Conservation (phyloP, 2,113 vertebrate species). For the Serilophus lunatus region DNA sequence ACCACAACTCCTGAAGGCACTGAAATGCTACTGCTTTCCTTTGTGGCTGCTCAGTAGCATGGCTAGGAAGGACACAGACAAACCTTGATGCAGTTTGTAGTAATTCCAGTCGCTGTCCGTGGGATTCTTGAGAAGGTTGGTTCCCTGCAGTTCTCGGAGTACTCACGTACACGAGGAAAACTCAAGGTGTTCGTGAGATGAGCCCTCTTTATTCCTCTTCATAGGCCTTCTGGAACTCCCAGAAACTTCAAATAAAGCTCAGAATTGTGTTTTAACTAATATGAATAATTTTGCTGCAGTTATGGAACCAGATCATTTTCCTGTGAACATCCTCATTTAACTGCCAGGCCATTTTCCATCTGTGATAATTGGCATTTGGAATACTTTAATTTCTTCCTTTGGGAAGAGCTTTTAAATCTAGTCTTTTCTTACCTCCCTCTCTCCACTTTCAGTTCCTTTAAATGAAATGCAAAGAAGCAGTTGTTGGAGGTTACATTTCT, state of each 20-base stretch:
- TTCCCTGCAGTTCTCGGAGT: neutral
- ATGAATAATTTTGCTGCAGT: neutral
- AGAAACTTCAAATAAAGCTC: neutral
- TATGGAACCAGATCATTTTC: neutral
- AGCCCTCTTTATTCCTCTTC: neutral
- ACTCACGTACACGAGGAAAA: neutral
- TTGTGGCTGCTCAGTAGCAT: neutral
- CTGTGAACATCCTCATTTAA: neutral
- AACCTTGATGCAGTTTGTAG: neutral
- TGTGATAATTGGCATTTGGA: slow-evolving; percentile 13
- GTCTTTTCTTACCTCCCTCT: neutral
- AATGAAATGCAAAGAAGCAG: neutral
- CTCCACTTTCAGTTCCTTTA: neutral
- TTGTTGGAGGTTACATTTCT: neutral
- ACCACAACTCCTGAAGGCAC: neutral
- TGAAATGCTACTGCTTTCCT: neutral
- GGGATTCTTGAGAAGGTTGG: neutral
- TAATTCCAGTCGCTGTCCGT: rapidly evolving
- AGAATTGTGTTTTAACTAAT: neutral
- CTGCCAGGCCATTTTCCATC: slow-evolving; percentile 28
- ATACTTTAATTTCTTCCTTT: slow-evolving; percentile 28
- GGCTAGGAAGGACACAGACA: neutral
- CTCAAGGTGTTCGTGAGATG: neutral
- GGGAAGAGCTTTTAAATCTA: neutral
- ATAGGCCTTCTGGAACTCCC: neutral